Percentiles rank a stretch among this genome's conserved stretches.
These are phyloP conservation scores for Perdita meconis DNA, from an alignment of 2,888 invertebrate species.

Conservation along the genomic window DNA sequence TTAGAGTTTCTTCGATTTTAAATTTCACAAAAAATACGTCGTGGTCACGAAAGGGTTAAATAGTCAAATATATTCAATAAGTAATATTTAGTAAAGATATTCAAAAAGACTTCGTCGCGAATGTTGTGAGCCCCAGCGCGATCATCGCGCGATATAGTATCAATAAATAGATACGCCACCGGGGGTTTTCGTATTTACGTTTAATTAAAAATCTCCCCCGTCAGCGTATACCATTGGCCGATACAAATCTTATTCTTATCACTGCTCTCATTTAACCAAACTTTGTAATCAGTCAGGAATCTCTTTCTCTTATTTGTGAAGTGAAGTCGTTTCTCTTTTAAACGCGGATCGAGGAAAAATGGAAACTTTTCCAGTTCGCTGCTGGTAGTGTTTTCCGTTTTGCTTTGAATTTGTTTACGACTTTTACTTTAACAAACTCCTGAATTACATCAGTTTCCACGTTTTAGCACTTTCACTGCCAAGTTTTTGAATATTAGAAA, in stretches of 20 bases:
- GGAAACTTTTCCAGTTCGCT: slow-evolving; percentile 3
- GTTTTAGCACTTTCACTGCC: too few relatives aligned
- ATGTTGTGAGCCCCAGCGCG: too few relatives aligned
- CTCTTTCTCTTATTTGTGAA: background rate
- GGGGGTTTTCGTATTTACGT: background rate
- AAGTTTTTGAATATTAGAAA: too few relatives aligned
- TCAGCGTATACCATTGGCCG: background rate
- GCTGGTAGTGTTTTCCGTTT: background rate
- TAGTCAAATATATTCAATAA: too few relatives aligned
- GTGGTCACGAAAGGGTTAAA: too few relatives aligned
- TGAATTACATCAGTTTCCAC: too few relatives aligned
- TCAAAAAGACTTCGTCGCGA: too few relatives aligned
- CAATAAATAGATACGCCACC: too few relatives aligned
- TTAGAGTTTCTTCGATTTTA: too few relatives aligned
- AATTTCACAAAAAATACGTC: too few relatives aligned
- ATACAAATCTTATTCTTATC: background rate
- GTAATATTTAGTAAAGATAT: too few relatives aligned
- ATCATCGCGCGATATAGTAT: too few relatives aligned
- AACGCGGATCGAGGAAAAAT: background rate
- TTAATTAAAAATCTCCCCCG: background rate
- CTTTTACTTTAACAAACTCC: slow-evolving; percentile 13
- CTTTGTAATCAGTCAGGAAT: background rate
- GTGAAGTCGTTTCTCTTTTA: background rate
- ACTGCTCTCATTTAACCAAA: background rate
- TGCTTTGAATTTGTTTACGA: slow-evolving; percentile 14